phyloP scores from a whole-genome alignment of 2,113 vertebrate species.

The Patagioenas fasciata region DNA sequence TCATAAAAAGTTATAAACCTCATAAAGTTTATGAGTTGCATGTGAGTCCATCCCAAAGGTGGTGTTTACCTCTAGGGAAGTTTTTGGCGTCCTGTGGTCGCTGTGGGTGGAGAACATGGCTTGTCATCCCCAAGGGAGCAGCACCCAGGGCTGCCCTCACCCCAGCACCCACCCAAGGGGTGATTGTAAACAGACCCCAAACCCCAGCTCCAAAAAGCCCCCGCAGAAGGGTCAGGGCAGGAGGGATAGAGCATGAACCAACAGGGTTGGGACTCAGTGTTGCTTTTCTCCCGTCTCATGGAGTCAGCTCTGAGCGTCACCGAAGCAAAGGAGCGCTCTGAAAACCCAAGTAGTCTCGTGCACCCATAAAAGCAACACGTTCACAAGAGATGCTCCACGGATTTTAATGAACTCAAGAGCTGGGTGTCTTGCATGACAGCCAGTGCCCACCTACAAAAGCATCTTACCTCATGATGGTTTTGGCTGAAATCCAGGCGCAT shows the following conservation, averaged over 20 bases:
- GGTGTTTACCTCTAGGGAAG: background rate
- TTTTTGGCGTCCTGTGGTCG: fast-evolving
- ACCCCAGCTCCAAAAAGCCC: background rate
- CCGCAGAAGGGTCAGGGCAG: background rate
- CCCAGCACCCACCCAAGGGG: background rate
- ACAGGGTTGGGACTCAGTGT: background rate
- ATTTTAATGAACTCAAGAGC: background rate
- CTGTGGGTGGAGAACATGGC: background rate
- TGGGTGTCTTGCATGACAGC: background rate
- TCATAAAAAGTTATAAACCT: background rate
- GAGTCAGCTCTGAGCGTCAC: background rate
- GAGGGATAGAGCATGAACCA: background rate
- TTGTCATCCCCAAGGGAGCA: background rate
- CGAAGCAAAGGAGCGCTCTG: background rate
- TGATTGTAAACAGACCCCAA: fast-evolving
- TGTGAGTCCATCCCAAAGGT: background rate
- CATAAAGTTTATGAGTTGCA: background rate
- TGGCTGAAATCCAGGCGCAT: background rate
- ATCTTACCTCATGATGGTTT: background rate
- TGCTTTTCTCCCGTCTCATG: background rate
- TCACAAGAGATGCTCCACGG: background rate
- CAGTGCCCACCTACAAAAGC: background rate
- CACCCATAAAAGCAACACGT: background rate
- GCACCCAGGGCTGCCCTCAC: too few species aligned
- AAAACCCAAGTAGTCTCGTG: background rate